Percentiles rank a stretch among this genome's conserved stretches.
Evolutionary conservation across 2,113 vertebrate genomes (phyloP).

Genomic region (Oreochromis spilurus): DNA sequence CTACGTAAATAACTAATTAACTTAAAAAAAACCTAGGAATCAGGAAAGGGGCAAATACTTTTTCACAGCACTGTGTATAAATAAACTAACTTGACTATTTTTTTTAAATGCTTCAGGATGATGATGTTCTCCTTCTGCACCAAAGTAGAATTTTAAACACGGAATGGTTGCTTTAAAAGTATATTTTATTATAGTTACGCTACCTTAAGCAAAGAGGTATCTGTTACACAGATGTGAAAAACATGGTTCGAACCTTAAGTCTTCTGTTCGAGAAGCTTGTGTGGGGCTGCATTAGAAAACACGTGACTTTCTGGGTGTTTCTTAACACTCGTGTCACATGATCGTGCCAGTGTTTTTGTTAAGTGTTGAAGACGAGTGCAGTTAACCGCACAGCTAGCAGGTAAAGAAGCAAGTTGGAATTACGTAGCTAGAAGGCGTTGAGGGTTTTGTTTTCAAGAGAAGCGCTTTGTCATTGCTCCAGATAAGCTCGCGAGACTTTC

Average conservation of each 20-base stretch:
- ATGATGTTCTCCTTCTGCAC: neutral
- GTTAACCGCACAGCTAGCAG: neutral
- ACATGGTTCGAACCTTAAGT: too few relatives aligned
- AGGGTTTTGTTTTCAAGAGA: neutral
- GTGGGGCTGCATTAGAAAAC: neutral
- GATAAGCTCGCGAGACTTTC: neutral
- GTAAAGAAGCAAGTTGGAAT: neutral
- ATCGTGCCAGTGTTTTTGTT: neutral
- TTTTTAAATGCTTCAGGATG: neutral
- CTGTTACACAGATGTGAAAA: neutral
- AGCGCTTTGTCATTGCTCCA: fast-evolving
- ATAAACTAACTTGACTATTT: neutral
- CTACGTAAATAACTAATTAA: neutral
- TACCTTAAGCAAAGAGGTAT: neutral
- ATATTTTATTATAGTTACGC: neutral
- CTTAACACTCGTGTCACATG: conserved; percentile 49
- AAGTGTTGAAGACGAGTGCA: neutral
- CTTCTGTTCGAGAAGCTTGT: neutral
- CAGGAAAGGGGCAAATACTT: neutral
- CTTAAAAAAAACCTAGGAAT: neutral
- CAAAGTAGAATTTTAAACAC: neutral
- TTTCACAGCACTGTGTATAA: neutral
- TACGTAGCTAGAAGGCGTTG: neutral
- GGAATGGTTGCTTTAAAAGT: neutral
- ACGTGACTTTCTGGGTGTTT: conserved; percentile 55